Evolutionary conservation across 1,140 invertebrate species (phyloP), one percentile per base, ranked within the genome.

Genomic region (Ceratoteleas bidentatus): DNA sequence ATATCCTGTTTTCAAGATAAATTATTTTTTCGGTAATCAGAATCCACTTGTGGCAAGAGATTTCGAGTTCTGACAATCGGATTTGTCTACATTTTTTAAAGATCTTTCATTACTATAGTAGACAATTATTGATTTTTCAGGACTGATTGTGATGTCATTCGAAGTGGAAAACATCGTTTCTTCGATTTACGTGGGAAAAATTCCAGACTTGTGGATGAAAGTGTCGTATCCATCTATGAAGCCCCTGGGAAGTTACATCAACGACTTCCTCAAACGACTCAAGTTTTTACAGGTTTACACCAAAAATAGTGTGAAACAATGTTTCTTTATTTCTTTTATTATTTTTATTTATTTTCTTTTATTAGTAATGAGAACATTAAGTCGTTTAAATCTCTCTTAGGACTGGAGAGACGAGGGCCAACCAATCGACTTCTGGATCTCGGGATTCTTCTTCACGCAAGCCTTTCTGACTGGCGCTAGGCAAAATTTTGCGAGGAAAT

Each of bases 361-460:
- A n/a, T 43, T 1, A 43, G 0, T 43, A 6, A 13, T 47, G 6
- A 1, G 45, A 11, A 11, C 1, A 47, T 40, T 40, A 13, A n/a
- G 10, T 47, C 1, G 3, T 47, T 6, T 11, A 3, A 13, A n/a
- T 47, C 24, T 14, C 32, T 74, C 34, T 75, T 83, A 97, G 94
- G 92, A 94, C 83, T 99, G 98, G 98, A 96, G 95, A 81, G 93
- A 96, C 11, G 85, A 95, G 74, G 97, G 97, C 6, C 94, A 96
- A 13, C 97, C 98, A 0, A 73, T 91, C 3, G 94, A 95, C 8
- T 98, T 96, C 90, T 99, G 98, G 98, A 90, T 99, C 34, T 97
- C 97, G 0, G 98, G 97, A 14, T 98, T 99, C 90, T 99, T 95
- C 89, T 99, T 98, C 88, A 98, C 98, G 0, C 97, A 99, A 92